A percentile compares a stretch with the other conserved stretches of the same genome.
Conservation (phyloP, 2,888 invertebrate genomes). For the Chaetoderma sp. region DNA sequence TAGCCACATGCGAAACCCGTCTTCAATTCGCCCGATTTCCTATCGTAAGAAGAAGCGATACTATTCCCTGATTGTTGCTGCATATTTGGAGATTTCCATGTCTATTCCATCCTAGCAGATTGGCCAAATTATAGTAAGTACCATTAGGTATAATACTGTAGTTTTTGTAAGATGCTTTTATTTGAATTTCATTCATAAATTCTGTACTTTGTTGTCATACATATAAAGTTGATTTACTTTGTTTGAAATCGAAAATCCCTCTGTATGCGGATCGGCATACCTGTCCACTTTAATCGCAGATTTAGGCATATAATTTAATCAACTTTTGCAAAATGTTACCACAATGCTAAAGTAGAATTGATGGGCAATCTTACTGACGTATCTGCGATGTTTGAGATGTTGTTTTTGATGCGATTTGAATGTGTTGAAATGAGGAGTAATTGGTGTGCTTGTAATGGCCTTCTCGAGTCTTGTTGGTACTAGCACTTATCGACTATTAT, state of each 20-base stretch:
- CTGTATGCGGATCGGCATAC: too few relatives aligned
- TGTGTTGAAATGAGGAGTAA: too few relatives aligned
- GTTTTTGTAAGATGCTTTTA: conserved; percentile 29
- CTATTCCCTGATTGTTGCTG: neutral
- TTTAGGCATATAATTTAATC: neutral
- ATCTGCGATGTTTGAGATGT: too few relatives aligned
- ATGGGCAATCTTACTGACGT: too few relatives aligned
- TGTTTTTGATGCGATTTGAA: too few relatives aligned
- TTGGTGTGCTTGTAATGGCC: too few relatives aligned
- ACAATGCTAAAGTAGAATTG: too few relatives aligned
- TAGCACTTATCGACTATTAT: too few relatives aligned
- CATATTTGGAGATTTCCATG: too few relatives aligned
- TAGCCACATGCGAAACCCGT: conserved; percentile 31
- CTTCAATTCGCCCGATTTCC: conserved; percentile 24
- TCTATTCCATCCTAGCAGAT: too few relatives aligned
- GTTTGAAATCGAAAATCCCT: conserved; percentile 34
- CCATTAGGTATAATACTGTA: neutral
- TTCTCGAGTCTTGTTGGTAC: too few relatives aligned
- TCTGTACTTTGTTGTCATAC: conserved; percentile 22
- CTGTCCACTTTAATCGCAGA: neutral
- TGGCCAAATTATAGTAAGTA: neutral
- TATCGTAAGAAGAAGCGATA: conserved; percentile 12
- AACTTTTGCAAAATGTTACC: too few relatives aligned
- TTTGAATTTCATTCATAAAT: conserved; percentile 41
- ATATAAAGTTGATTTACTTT: conserved; percentile 37